Conservation (phyloP, 2,797 vertebrate species). For the Sorex maritimensis region DNA sequence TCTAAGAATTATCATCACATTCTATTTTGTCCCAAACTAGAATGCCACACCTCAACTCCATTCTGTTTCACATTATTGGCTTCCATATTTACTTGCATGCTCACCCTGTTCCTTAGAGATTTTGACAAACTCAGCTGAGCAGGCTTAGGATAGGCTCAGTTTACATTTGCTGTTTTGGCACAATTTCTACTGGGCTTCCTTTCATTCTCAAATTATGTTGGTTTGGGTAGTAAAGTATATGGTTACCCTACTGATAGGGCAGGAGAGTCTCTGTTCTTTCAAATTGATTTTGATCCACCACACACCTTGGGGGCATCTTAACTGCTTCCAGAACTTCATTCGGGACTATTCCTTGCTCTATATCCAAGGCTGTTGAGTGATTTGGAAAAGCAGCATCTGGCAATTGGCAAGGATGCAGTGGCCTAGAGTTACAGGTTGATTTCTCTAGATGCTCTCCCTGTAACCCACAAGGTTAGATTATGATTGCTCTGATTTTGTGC, state of each 20-base stretch:
- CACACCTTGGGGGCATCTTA: neutral
- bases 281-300: neutral
- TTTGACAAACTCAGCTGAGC: neutral
- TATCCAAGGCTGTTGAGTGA: neutral
- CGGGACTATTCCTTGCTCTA: neutral
- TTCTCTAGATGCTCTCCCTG: neutral
- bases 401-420: neutral
- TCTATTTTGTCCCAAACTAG: neutral
- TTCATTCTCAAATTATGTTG: conserved; percentile 20
- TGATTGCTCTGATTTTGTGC: neutral
- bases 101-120: neutral
- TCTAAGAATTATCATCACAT: neutral
- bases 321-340: neutral
- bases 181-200: conserved; percentile 4
- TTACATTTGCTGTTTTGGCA: neutral
- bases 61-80: neutral
- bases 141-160: neutral
- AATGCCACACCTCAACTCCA: neutral
- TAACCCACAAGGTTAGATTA: neutral
- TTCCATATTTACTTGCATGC: neutral
- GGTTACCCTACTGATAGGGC: neutral
- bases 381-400: conserved; percentile 28
- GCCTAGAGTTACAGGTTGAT: neutral
- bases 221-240: neutral
- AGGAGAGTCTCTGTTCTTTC: neutral